Base-by-base conservation (phyloP, 2,888 invertebrate genomes). In the Stratiomys singularior region DNA sequence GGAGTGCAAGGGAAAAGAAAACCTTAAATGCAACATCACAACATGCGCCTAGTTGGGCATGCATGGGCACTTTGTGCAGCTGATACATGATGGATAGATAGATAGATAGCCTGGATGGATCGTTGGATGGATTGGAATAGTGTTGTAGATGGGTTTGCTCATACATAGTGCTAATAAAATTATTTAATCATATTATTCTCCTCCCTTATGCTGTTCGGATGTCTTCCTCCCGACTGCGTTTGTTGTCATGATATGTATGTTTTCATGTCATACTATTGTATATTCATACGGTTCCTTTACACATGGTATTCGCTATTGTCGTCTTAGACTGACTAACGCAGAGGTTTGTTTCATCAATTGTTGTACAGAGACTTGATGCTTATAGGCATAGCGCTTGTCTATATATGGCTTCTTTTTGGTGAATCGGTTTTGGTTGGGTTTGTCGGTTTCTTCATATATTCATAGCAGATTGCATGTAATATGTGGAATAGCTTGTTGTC, bases 121-220 rank as follows among this genome's bases (percentile, higher is more conserved):
- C 7, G 52, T 9, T n/a, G 52, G 18, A 52, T 52, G 52, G n/a
- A n/a, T n/a, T n/a, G n/a, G n/a, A n/a, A n/a, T n/a, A n/a, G 52
- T 52, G 52, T 18, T 52, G 52, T 13, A 9, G 9, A 9, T 44
- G 44, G 15, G 18, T 15, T 52, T 18, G 15, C 18, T 9, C 52
- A 52, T 13, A 9, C 7, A 9, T 5, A 52, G 52, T 66, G 66
- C 66, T 66, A 66, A 66, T 66, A 66, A 66, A 66, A 66, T 66
- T 66, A 66, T 66, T 66, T 66, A 66, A 66, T 66, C 66, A 66
- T 66, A 66, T 44, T 66, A 66, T 30, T 37, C 30, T 15, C n/a
- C n/a, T n/a, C 28, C 5, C 52, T 52, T 5, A 9, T 9, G 37
- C 5, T 37, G 60, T 25, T 37, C 2, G 44, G 37, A 15, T 13